phyloP scores from a whole-genome alignment of 2,113 vertebrate species.

The Gymnocephalus cernua region DNA sequence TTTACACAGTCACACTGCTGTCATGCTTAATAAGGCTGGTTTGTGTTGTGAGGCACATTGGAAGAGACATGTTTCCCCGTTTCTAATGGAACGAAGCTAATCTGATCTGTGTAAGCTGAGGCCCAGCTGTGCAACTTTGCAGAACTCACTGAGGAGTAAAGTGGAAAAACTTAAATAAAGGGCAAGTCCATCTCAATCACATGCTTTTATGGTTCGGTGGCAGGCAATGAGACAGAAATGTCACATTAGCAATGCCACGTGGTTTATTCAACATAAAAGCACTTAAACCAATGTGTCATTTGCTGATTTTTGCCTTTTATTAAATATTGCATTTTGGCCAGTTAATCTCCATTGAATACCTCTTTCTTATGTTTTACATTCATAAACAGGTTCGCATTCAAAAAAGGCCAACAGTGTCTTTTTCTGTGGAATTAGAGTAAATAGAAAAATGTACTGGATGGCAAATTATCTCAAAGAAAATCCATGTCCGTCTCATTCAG shows the following conservation, averaged over 20 bases:
- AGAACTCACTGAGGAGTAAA: constrained; percentile 60
- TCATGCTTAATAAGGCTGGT: constrained; percentile 37
- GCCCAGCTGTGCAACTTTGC: constrained; percentile 60
- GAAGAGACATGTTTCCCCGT: constrained; percentile 50
- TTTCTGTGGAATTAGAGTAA: neutral
- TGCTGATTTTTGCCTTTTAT: constrained; percentile 15
- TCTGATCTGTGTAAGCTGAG: constrained; percentile 55
- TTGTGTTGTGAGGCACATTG: constrained; percentile 55
- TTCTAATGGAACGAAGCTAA: constrained; percentile 71
- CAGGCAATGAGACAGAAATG: constrained; percentile 71
- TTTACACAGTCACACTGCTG: constrained; percentile 29
- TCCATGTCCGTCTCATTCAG: neutral
- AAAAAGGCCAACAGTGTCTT: neutral
- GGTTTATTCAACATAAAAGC: constrained; percentile 38
- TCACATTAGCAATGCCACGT: constrained; percentile 66
- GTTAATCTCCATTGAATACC: neutral
- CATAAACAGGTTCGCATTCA: neutral
- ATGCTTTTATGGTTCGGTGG: constrained; percentile 57
- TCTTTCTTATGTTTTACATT: neutral
- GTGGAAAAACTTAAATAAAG: constrained; percentile 70
- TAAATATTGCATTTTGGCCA: constrained; percentile 2
- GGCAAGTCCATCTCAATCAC: constrained; percentile 74
- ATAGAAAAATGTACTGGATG: constrained; percentile 1
- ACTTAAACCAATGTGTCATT: constrained; percentile 16
- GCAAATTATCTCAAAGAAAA: constrained; percentile 4